Conservation (phyloP, 2,888 invertebrate genomes). For the Trichogramma evanescens region DNA sequence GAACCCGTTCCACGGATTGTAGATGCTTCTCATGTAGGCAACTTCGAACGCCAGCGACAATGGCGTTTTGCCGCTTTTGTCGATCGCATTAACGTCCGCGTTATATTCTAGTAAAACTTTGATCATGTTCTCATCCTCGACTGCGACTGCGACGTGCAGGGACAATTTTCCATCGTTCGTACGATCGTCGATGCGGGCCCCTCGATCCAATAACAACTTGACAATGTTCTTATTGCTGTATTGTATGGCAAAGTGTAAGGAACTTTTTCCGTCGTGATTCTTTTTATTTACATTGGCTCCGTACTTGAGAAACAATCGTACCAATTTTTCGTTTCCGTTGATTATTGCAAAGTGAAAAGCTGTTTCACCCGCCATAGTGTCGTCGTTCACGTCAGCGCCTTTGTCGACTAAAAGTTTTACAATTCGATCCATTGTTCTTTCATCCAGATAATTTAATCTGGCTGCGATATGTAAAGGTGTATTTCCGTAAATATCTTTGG, state of each 20-base stretch:
- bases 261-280: constrained; percentile 14
- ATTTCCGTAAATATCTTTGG: constrained; percentile 10
- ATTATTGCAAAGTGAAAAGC: constrained; percentile 57
- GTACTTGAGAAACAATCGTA: constrained; percentile 50
- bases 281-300: constrained; percentile 46
- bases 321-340: constrained; percentile 52
- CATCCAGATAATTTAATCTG: constrained; percentile 10
- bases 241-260: constrained; percentile 57
- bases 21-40: constrained; percentile 13
- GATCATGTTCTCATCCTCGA: constrained; percentile 49
- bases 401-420: constrained; percentile 8
- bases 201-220: constrained; percentile 51
- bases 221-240: constrained; percentile 53
- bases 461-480: constrained; percentile 14
- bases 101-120: constrained; percentile 53
- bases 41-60: constrained; percentile 26
- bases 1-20: constrained; percentile 18
- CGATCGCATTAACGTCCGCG: constrained; percentile 51
- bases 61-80: constrained; percentile 51
- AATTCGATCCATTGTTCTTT: constrained; percentile 12
- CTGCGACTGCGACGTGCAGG: constrained; percentile 57
- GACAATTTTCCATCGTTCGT: constrained; percentile 58
- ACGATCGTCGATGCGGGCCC: constrained; percentile 55
- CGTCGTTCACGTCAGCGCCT: constrained; percentile 13
- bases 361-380: constrained; percentile 10